Percentiles rank a stretch among this genome's conserved stretches.
phyloP scores from a whole-genome alignment of 2,113 vertebrate species.

The Coregonus clupeaformis region DNA sequence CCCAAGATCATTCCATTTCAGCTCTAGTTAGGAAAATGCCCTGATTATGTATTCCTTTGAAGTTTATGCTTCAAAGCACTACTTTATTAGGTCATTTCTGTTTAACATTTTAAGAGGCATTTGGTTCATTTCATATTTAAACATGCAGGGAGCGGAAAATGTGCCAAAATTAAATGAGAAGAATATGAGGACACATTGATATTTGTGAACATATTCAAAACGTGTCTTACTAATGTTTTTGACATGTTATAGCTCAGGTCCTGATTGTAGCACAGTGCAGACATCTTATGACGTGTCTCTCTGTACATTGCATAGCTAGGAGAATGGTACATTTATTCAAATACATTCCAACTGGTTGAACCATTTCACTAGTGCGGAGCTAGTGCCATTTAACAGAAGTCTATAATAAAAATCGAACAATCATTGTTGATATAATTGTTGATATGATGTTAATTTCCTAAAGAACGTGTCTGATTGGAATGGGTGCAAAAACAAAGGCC shows the following conservation, averaged over 20 bases:
- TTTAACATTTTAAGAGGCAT: constrained; percentile 54
- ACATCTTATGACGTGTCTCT: not conserved
- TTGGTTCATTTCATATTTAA: constrained; percentile 36
- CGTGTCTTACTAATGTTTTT: not conserved
- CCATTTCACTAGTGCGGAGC: too few species aligned
- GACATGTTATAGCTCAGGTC: not conserved
- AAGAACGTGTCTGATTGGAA: not conserved
- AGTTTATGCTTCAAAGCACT: constrained; percentile 55
- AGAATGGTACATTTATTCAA: too few species aligned
- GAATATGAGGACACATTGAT: constrained; percentile 6
- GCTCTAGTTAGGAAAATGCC: constrained; percentile 19
- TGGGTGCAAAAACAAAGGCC: constrained; percentile 30
- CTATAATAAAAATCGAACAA: too few species aligned
- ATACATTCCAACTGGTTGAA: too few species aligned
- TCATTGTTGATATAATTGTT: too few species aligned
- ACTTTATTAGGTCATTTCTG: constrained; percentile 47
- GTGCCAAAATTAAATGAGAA: constrained; percentile 24
- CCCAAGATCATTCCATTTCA: constrained; percentile 8
- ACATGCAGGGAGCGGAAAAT: constrained; percentile 25
- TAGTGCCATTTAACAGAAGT: too few species aligned
- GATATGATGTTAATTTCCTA: too few species aligned
- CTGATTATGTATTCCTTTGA: constrained; percentile 58
- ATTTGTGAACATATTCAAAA: not conserved
- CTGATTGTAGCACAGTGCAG: not conserved
- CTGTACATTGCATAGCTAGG: too few species aligned